A percentile compares a stretch with the other conserved stretches of the same genome.
Conservation (phyloP, 2,797 vertebrate genomes). For the Centropyge bicolor region DNA sequence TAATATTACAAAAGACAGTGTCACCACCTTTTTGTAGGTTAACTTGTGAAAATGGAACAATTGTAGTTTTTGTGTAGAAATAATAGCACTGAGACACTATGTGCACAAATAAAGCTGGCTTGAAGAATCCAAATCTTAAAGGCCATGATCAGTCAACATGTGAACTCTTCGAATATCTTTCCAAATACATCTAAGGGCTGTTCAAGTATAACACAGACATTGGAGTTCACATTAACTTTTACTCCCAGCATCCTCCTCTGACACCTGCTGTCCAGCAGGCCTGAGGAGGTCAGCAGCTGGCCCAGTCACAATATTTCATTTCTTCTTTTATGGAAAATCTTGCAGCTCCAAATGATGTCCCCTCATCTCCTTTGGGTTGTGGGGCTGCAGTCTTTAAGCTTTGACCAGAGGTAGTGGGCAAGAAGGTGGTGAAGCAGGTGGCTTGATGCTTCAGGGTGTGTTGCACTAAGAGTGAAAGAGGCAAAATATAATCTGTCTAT, state of each 20-base stretch:
- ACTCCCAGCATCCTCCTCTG: constrained; percentile 15
- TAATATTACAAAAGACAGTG: neutral
- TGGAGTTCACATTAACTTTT: constrained; percentile 37
- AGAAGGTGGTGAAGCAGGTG: constrained; percentile 49
- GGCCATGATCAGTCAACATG: neutral
- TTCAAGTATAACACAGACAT: constrained; percentile 13
- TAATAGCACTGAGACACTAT: neutral
- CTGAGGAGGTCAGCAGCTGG: constrained; percentile 72
- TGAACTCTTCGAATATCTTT: neutral
- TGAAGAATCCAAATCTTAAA: no score
- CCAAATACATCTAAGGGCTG: neutral
- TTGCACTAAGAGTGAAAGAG: constrained; percentile 16
- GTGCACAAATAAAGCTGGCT: neutral
- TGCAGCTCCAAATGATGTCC: constrained; percentile 39
- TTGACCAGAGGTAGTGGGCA: constrained; percentile 64
- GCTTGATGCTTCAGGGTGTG: constrained; percentile 29
- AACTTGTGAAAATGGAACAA: neutral
- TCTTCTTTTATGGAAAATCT: constrained; percentile 55
- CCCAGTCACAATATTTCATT: constrained; percentile 34
- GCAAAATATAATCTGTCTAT: constrained; percentile 34
- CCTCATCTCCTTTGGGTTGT: constrained; percentile 35
- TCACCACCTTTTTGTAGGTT: neutral
- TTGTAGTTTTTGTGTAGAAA: neutral
- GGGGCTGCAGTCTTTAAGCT: constrained; percentile 63
- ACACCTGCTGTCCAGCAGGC: constrained; percentile 64